Evolutionary conservation across 2,113 vertebrate species (phyloP).

Genomic region (Chelonoidis abingdonii): DNA sequence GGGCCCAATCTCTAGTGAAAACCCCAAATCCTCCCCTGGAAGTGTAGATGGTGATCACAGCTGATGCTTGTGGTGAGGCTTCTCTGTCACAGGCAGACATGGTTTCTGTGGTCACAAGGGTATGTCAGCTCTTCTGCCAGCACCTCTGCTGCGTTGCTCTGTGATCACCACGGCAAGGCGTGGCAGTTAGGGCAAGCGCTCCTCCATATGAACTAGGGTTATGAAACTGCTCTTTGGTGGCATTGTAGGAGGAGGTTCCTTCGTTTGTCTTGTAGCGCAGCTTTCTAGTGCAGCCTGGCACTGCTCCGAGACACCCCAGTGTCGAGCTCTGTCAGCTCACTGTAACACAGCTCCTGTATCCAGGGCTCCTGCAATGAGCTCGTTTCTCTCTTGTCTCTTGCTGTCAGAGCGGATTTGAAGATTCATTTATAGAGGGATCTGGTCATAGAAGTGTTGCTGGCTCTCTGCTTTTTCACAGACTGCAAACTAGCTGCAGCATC

Average conservation of each 20-base stretch:
- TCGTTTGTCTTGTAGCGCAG: accelerated
- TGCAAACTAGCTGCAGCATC: not conserved
- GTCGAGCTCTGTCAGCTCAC: not conserved
- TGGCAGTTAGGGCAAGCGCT: too few relatives aligned
- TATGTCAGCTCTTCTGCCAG: not conserved
- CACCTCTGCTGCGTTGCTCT: not conserved
- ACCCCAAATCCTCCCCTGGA: not conserved
- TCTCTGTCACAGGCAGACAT: not conserved
- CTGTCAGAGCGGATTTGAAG: constrained; percentile 61
- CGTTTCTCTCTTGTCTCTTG: constrained; percentile 29
- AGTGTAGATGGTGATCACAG: too few relatives aligned
- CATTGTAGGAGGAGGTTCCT: not conserved
- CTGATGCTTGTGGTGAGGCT: not conserved
- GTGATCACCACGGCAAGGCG: accelerated
- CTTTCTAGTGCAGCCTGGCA: not conserved
- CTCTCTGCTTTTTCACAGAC: not conserved
- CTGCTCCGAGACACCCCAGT: accelerated
- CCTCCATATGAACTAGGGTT: not conserved
- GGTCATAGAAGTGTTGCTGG: constrained; percentile 19
- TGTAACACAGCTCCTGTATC: not conserved
- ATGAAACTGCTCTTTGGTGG: accelerated
- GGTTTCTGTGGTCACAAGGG: not conserved
- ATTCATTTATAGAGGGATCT: constrained; percentile 56
- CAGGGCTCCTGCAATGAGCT: not conserved
- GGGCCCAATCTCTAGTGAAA: accelerated